Evolutionary conservation across 1,140 invertebrate species (phyloP), one percentile per base, ranked within the genome.

Genomic region (Mizuhopecten yessoensis): DNA sequence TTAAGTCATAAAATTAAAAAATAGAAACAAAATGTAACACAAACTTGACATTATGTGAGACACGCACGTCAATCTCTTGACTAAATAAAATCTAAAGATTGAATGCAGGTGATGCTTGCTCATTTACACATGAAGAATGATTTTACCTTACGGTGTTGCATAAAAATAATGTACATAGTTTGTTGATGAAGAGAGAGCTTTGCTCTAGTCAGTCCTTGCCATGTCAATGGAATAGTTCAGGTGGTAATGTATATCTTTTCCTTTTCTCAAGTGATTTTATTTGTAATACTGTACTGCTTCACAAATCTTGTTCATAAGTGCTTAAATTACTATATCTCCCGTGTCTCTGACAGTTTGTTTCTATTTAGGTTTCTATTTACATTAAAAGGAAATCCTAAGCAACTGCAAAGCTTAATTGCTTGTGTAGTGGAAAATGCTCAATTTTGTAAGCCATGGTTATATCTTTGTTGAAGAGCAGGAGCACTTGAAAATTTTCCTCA

Each of bases 181-280:
- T 75, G 57, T 75, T 75, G 29, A 75, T 75, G 57, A 75, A n/a
- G 57, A 75, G 57, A 75, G 57, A 75, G 57, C 57, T 29, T 5
- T 29, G 57, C n/a, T 75, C 29, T 17, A 75, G 57, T 75, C 57
- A 75, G 57, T 75, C n/a, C 13, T 17, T 49, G 45, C 45, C 23
- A 29, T 17, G n/a, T 75, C 5, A 75, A 75, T 75, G 9, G 57
- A 75, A 75, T 75, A 75, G 57, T 29, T 75, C 57, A 75, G 23
- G 29, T 29, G 57, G 57, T 75, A 75, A 23, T n/a, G n/a, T n/a
- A 17, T 3, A 5, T 75, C 23, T 3, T 11, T 9, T 75, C 29
- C 57, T 29, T 75, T 75, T 75, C 57, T 75, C 0, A 75, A 75
- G 57, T 29, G 57, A 75, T 75, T 75, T 75, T n/a, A 75, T 75